Base-by-base conservation (phyloP, 2,888 invertebrate genomes). In the Yponomeuta malinellus region DNA sequence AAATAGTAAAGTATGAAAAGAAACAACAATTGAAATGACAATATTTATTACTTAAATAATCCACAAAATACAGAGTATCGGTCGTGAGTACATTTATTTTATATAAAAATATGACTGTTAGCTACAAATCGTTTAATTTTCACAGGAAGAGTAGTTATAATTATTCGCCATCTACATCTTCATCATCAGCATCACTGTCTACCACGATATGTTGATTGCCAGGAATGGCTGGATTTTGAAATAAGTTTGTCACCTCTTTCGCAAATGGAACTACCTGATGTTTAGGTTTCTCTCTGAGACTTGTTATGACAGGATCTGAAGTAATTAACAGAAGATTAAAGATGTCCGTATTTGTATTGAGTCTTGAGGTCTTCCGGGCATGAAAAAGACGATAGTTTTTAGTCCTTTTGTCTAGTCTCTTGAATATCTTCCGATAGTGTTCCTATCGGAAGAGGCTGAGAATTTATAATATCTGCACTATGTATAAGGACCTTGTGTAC, bases 401-500 rank as follows among this genome's bases (percentile, higher is more conserved):
- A 33, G 48, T 69, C 69, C 52, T 69, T 69, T 37, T 69, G 31
- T 23, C 69, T 48, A 29, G 69, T 37, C 48, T 69, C 69, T 48
- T 69, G 69, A 48, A 43, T 43, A 33, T 69, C 69, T 59, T 69
- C 69, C 29, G 69, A n/a, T n/a, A 69, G 59, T 23, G 31, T 31
- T 59, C 69, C 69, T 23, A 69, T 69, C 5, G 69, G 69, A 15
- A 59, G 33, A 23, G 23, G n/a, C 33, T 15, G n/a, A 59, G 23
- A 52, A n/a, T 69, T 15, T 48, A 69, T 69, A 31, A 69, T 69
- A 59, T 43, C 43, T 23, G 31, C 31, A 23, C 69, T 23, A 33
- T 69, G 69, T n/a, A 69, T 69, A 29, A 69, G 69, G n/a, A 69
- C 43, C 48, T 59, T 69, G 59, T 69, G 69, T 12, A 69, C 69